phyloP scores from a whole-genome alignment of 2,113 vertebrate genomes.

The Paracanthobrama guichenoti region DNA sequence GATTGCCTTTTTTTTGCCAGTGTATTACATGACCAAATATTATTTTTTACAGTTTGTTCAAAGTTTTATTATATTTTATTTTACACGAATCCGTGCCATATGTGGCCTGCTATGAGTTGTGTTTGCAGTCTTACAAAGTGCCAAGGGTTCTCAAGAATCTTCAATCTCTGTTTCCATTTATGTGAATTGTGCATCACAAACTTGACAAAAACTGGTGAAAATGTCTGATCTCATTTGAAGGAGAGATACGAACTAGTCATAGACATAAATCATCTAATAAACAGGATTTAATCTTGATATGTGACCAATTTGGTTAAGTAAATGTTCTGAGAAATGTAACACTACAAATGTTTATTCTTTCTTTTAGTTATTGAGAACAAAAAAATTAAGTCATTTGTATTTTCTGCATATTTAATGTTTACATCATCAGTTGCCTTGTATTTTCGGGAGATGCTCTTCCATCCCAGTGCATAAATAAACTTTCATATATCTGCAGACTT shows the following conservation, averaged over 20 bases:
- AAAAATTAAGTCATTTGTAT: background rate
- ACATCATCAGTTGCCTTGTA: background rate
- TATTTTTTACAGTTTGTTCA: background rate
- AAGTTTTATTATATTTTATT: background rate
- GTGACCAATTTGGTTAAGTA: background rate
- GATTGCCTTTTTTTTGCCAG: background rate
- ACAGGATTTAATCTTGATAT: background rate
- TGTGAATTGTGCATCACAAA: background rate
- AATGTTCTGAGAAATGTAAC: background rate
- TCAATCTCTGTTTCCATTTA: background rate
- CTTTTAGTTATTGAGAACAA: background rate
- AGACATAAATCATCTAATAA: background rate
- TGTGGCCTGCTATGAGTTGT: background rate
- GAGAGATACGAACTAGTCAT: background rate
- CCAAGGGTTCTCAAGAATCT: slow-evolving; percentile 12
- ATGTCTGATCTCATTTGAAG: background rate
- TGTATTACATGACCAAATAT: slow-evolving; percentile 7
- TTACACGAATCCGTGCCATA: background rate
- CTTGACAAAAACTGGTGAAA: background rate
- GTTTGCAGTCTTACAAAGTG: background rate
- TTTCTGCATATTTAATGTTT: slow-evolving; percentile 21
- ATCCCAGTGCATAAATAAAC: background rate
- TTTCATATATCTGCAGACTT: background rate
- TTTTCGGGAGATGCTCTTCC: slow-evolving; percentile 4
- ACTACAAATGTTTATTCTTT: background rate